Evolutionary conservation across 2,113 vertebrate species (phyloP).

Genomic region (Macaca nemestrina): DNA sequence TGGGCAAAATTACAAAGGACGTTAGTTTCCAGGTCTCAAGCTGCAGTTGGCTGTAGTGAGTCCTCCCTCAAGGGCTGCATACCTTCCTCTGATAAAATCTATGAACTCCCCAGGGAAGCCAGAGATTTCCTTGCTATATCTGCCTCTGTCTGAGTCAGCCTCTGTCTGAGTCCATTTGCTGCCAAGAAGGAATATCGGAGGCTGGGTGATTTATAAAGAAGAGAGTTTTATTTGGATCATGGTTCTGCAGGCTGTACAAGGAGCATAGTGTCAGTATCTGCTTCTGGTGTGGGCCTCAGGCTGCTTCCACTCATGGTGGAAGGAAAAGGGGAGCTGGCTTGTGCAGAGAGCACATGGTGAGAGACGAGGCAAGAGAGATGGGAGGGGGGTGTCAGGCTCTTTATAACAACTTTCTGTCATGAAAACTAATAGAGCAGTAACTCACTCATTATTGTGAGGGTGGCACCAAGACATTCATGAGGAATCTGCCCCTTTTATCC

Average conservation of each 20-base stretch:
- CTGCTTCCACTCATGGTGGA: background rate
- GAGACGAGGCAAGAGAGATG: background rate
- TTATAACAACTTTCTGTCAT: background rate
- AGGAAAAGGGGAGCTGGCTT: background rate
- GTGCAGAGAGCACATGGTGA: background rate
- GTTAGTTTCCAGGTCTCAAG: background rate
- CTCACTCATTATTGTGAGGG: background rate
- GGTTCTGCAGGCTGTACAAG: background rate
- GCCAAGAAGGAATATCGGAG: background rate
- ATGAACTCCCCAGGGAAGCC: background rate
- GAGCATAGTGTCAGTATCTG: background rate
- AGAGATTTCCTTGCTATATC: background rate
- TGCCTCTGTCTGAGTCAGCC: background rate
- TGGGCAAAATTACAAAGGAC: constrained; percentile 26
- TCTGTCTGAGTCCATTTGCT: background rate
- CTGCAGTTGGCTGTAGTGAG: background rate
- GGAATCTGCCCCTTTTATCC: background rate
- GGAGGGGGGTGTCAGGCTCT: background rate
- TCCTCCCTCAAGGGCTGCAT: background rate
- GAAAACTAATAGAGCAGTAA: background rate
- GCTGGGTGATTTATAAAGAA: background rate
- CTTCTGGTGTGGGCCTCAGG: background rate
- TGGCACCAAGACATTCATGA: background rate
- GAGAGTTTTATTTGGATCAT: background rate
- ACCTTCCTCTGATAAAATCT: background rate